Conservation (phyloP, 2,888 invertebrate species). For the Ametastegia equiseti region DNA sequence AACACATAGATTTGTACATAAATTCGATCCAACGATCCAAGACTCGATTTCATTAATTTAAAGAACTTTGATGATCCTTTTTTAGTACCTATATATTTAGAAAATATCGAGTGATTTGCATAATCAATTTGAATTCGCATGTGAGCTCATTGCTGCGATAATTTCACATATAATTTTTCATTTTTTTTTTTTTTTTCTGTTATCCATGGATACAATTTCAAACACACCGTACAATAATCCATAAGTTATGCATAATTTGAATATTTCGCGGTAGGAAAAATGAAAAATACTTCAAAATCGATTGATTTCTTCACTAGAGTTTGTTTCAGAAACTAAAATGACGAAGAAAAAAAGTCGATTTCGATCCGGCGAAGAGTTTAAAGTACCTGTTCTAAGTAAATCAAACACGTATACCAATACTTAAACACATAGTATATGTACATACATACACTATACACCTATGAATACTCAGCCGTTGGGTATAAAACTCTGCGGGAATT, state of each 20-base stretch:
- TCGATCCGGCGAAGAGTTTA: background rate
- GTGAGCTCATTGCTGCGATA: background rate
- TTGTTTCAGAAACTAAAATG: no score
- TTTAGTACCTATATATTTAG: background rate
- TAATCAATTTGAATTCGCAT: background rate
- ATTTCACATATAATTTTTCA: no score
- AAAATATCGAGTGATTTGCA: background rate
- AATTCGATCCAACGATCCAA: background rate
- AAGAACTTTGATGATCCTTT: background rate
- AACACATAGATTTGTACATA: background rate
- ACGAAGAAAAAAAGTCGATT: background rate
- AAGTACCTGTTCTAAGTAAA: background rate
- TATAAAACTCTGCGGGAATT: slow-evolving; percentile 56
- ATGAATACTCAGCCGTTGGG: background rate
- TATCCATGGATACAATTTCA: no score
- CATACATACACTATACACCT: no score
- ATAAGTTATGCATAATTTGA: no score
- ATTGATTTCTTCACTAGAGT: no score
- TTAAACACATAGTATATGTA: no score
- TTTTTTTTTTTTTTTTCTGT: no score
- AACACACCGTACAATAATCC: no score
- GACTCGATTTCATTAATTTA: background rate
- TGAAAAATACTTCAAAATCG: no score
- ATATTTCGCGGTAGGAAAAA: no score
- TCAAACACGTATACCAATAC: background rate